These are phyloP conservation scores for Calliopsis andreniformis DNA, from an alignment of 1,140 invertebrate genomes.

Conservation along the genomic window DNA sequence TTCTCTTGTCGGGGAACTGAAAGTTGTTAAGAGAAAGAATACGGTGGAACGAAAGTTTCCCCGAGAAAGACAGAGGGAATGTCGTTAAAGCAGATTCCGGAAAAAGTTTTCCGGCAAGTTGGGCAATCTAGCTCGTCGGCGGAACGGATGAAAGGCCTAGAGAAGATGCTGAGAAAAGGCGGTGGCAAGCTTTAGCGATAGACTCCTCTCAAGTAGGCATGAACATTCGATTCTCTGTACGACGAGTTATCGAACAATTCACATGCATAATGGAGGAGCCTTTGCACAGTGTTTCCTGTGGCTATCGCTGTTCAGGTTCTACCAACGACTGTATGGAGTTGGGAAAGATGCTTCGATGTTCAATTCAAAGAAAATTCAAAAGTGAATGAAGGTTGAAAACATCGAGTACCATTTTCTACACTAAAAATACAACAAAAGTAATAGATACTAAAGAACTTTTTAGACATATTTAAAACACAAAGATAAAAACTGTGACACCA, in stretches of 20 bases:
- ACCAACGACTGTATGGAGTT: no score
- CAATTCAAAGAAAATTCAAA: no score
- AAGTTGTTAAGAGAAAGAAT: constrained; percentile 37
- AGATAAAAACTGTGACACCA: no score
- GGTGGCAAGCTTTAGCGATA: background rate
- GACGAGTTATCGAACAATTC: background rate
- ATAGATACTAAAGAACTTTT: no score
- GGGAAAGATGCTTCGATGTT: no score
- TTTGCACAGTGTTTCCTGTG: background rate
- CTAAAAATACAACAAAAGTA: no score
- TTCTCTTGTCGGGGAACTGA: background rate
- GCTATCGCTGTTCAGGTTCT: no score
- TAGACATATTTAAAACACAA: no score
- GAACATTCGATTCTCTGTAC: constrained; percentile 9
- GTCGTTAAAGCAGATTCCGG: constrained; percentile 43
- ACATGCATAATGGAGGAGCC: background rate
- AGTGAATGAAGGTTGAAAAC: no score
- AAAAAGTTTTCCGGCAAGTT: constrained; percentile 44
- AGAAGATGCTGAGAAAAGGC: background rate
- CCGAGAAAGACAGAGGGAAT: constrained; percentile 30
- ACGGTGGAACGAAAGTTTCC: constrained; percentile 32
- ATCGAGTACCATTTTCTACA: no score
- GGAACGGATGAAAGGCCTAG: background rate
- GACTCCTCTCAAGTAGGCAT: background rate
- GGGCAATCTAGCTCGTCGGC: constrained; percentile 22